phyloP scores from a whole-genome alignment of 1,140 invertebrate genomes.

The Cephus cinctus region DNA sequence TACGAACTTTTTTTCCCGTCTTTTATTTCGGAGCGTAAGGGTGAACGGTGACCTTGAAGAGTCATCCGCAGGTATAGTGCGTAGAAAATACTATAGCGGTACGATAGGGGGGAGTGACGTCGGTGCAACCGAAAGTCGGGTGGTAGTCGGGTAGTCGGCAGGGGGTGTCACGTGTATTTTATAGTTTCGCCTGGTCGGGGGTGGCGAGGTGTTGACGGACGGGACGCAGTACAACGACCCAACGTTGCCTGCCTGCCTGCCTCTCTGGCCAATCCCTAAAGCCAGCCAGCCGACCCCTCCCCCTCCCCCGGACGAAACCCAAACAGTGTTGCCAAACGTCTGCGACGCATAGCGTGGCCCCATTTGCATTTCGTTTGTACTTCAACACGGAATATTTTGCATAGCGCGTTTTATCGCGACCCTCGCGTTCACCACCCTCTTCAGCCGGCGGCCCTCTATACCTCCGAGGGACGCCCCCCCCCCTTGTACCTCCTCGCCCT shows the following conservation, averaged over 20 bases:
- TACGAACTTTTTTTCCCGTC: too few relatives aligned
- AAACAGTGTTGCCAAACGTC: conserved; percentile 54
- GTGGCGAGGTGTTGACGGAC: conserved; percentile 51
- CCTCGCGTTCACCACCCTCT: too few relatives aligned
- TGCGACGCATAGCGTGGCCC: conserved; percentile 43
- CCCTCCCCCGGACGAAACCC: conserved; percentile 37
- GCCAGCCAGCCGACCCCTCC: conserved; percentile 27
- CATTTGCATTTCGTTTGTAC: conserved; percentile 52
- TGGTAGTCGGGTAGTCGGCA: too few relatives aligned
- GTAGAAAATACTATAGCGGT: too few relatives aligned
- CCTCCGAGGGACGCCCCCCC: neutral
- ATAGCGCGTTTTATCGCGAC: conserved; percentile 30
- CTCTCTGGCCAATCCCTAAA: conserved; percentile 32
- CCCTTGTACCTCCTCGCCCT: neutral
- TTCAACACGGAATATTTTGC: conserved; percentile 35
- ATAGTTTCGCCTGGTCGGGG: conserved; percentile 45
- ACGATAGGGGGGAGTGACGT: too few relatives aligned
- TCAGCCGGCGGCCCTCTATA: too few relatives aligned
- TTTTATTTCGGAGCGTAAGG: too few relatives aligned
- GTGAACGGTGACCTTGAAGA: too few relatives aligned
- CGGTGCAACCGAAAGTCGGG: too few relatives aligned
- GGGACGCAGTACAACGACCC: conserved; percentile 48
- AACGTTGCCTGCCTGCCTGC: conserved; percentile 28
- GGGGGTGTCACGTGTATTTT: conserved; percentile 50
- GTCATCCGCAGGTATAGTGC: too few relatives aligned